Evolutionary conservation across 1,140 invertebrate genomes (phyloP), one percentile per base, ranked within the genome.

Genomic region (Lepidostoma basale): DNA sequence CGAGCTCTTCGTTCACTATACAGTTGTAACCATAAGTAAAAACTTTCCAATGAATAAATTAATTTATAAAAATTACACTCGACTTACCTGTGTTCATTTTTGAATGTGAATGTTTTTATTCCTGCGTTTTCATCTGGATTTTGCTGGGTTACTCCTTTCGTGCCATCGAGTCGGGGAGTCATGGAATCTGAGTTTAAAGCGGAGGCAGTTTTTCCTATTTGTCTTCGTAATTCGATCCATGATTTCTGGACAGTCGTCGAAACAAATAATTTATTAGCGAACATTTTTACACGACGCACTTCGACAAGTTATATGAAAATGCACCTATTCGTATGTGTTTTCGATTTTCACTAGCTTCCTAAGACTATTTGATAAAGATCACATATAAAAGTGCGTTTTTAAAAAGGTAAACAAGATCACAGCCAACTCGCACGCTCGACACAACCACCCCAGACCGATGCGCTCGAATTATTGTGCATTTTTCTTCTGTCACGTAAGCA

Each of bases 131-230:
- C 80, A 14, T 83, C 78, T 66, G 73, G 78, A 74, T 81, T 78
- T 56, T 78, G 74, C 54, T 77, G 40, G 69, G 72, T 45, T 71
- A 64, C 39, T 74, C 69, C 40, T 25, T 65, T 65, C 20, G 4
- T 54, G 72, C 77, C 76, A 70, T 84, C 80, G 18, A 82, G 75
- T 25, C 81, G 77, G 3, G 79, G 77, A 9, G 80, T 77, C 76
- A 86, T 84, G 14, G 83, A 80, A 72, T 85, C 84, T n/a, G 84
- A 85, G 72, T 86, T 85, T n/a, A 82, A 81, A 22, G 81, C 82
- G 65, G 79, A 84, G 12, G 82, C 81, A 0, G 84, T 85, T 76
- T 85, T 85, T 76, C 84, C 85, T 62, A 86, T 85, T 45, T 79
- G 79, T 59, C 85, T 79, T 67, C 79, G 77, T 62, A 83, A 69